Base-by-base conservation (phyloP, 2,797 vertebrate genomes). In the Rhynchotus rufescens region DNA sequence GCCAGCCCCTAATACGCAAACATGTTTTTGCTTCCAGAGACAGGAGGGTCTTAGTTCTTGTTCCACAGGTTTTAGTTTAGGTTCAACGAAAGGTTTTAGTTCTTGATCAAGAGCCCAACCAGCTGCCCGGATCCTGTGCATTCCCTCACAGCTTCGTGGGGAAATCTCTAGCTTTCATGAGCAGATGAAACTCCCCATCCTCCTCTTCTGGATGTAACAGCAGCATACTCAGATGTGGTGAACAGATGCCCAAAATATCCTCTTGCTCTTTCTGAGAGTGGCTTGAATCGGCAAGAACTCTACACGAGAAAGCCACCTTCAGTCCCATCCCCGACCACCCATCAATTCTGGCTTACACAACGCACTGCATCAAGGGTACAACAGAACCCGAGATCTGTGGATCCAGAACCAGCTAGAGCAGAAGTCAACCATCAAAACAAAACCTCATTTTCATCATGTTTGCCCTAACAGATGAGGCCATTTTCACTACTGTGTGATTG, bases 1-100 rank as follows among this genome's bases (percentile, higher is more conserved):
- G 45, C 75, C n/a, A 68, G 42, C 1, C 0, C 3, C 36, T 0
- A 13, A 32, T 6, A 32, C 4, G 3, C 9, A 11, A 72, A 20
- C 2, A 0, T 1, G 4, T 22, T 65, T 62, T 74, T 75, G n/a
- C 61, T 84, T 85, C 76, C 26, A 38, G 17, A 71, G 32, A 44
- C 36, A 47, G 67, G 25, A 47, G 44, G 36, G 36, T 36, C 36
- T 36, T 36, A 36, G 36, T 36, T 36, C 36, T 36, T 36, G 36
- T 10, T 36, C 36, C 9, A 36, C 36, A 36, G 36, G 36, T 36
- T 36, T 36, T 36, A 36, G 36, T 36, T 36, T 36, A 36, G 36
- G 36, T 36, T 10, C 36, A 36, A 36, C 9, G 26, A 89, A 62
- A 89, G 64, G n/a, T 19, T 15, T 34, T 30, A 40, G 17, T 82